Conservation (phyloP, 2,888 invertebrate species). For the Cerceris rybyensis region DNA sequence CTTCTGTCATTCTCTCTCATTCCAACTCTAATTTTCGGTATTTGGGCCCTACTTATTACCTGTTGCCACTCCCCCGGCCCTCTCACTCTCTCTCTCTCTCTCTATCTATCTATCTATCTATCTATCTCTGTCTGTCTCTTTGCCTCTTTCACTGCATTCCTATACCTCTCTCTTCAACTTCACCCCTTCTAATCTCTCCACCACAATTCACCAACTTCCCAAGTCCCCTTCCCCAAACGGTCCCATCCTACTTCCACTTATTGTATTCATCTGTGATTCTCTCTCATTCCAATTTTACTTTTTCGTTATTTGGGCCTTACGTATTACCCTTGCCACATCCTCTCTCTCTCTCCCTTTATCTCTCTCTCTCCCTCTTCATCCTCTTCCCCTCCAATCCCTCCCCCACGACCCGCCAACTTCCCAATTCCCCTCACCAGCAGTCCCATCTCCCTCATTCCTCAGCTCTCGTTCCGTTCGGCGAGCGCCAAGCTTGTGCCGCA, state of each 20-base stretch:
- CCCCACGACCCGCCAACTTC: too few species aligned
- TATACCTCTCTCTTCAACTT: not conserved
- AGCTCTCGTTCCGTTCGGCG: conserved; percentile 1
- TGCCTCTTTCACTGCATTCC: not conserved
- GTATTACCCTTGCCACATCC: not conserved
- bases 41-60: conserved; percentile 10
- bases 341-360: not conserved
- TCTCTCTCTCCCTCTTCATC: not conserved
- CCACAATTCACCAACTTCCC: too few species aligned
- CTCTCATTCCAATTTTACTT: too few species aligned
- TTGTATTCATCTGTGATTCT: too few species aligned
- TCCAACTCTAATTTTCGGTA: not conserved
- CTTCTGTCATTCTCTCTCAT: conserved; percentile 25
- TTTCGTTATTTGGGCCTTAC: conserved; percentile 1
- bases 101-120: too few species aligned
- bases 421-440: not conserved
- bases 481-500: conserved; percentile 22
- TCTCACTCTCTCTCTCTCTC: too few species aligned
- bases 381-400: not conserved
- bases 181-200: not conserved
- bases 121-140: not conserved
- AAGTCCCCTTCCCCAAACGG: not conserved
- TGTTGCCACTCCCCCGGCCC: not conserved
- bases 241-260: not conserved
- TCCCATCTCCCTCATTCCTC: not conserved